Base-by-base conservation (phyloP, 2,888 invertebrate genomes). In the Seladonia tumulorum region DNA sequence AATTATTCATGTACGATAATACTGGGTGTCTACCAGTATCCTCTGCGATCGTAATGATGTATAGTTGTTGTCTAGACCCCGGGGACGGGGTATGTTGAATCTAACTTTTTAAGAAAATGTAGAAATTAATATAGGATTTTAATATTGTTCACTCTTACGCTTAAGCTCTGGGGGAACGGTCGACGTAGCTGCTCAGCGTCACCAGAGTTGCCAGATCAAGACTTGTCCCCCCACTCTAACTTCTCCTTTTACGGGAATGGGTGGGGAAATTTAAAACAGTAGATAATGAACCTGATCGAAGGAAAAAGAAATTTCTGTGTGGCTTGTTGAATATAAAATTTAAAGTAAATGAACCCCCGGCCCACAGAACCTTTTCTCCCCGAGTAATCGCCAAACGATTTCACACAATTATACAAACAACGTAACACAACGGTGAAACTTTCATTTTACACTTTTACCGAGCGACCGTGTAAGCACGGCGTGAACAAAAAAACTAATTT, bases 401-500 rank as follows among this genome's bases (percentile, higher is more conserved):
- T n/a, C 5, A 60, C 25, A 25, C 60, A 60, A 60, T 60, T 60
- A 8, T 29, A 35, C 22, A 68, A 39, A 68, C 12, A 22, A 39
- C 22, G 68, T 22, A 22, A 22, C 18, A 22, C 18, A 22, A 3
- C 68, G 14, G 3, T 39, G 68, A 1, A n/a, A 68, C 39, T 35
- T 68, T 68, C 68, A 5, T 39, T 68, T 39, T 68, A 68, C 68
- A 63, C 16, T 63, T n/a, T 68, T 12, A 68, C 68, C 29, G 63
- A 14, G 16, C 29, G 18, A 29, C 16, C 7, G 29, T 2, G 7
- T 18, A 29, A 35, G 35, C 35, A 35, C 5, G 35, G 63, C n/a
- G 10, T 10, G 16, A n/a, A n/a, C n/a, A n/a, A 63, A 63, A 63
- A 63, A 29, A 29, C 29, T 63, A 63, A 63, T 63, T 63, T 5